Conservation (phyloP, 2,888 invertebrate genomes). For the Drosophila leonis region DNA sequence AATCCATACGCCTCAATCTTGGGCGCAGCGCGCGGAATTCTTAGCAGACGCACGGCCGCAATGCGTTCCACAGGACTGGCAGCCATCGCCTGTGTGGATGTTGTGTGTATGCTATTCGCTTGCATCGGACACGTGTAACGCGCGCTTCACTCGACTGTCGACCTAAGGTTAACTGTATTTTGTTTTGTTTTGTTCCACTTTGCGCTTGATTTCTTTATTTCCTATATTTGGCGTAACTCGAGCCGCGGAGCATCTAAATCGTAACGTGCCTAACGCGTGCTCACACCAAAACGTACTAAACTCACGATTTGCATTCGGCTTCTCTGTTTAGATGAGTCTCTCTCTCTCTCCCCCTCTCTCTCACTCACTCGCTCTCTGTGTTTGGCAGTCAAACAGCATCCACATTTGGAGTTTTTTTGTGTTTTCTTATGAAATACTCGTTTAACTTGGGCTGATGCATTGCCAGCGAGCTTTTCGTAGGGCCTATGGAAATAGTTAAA, state of each 20-base stretch:
- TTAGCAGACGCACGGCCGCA: slow-evolving; percentile 84
- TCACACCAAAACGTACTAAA: slow-evolving; percentile 7
- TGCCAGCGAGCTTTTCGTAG: neutral
- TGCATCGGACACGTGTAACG: slow-evolving; percentile 39
- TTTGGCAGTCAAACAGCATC: neutral
- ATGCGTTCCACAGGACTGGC: neutral
- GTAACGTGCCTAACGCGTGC: neutral
- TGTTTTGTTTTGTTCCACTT: neutral
- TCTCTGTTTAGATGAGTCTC: neutral
- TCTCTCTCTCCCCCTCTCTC: neutral
- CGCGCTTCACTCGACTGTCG: neutral
- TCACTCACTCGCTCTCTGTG: neutral
- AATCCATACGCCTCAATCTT: slow-evolving; percentile 88
- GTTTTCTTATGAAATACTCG: slow-evolving; percentile 5
- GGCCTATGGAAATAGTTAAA: neutral
- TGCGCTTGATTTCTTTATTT: neutral
- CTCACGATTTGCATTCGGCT: slow-evolving; percentile 7
- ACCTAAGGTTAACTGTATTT: slow-evolving; percentile 2
- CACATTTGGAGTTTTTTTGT: slow-evolving; percentile 6
- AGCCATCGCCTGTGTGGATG: neutral
- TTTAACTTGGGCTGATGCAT: neutral
- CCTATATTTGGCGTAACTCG: neutral
- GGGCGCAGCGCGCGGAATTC: slow-evolving; percentile 87
- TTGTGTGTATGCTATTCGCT: neutral
- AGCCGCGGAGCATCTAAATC: slow-evolving; percentile 1